Evolutionary conservation across 2,888 invertebrate species (phyloP).

Genomic region (Parapristionchus giblindavisi): DNA sequence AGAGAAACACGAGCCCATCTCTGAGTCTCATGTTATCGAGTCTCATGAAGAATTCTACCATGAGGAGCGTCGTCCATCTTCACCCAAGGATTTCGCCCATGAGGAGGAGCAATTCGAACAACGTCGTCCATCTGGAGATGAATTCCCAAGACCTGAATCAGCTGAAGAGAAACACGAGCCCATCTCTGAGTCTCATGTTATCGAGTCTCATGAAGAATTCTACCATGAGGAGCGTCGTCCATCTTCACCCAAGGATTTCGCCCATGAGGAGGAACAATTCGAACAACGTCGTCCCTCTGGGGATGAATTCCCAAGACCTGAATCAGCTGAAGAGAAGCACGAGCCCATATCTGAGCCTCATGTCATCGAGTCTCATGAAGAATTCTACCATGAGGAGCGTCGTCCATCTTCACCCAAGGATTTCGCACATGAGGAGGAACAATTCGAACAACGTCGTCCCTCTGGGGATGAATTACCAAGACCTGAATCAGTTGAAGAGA

Average conservation of each 20-base stretch:
- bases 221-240: not conserved
- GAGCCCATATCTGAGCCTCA: too few relatives aligned
- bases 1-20: constrained; percentile 27
- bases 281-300: not conserved
- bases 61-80: too few relatives aligned
- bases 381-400: not conserved
- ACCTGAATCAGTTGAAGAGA: too few relatives aligned
- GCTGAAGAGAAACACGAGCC: not conserved
- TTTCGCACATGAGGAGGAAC: not conserved
- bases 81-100: too few relatives aligned
- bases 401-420: constrained; percentile 6
- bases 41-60: constrained; percentile 35
- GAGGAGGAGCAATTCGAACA: too few relatives aligned
- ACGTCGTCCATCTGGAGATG: not conserved
- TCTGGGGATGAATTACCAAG: too few relatives aligned
- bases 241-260: not conserved
- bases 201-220: not conserved
- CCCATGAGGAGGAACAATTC: not conserved
- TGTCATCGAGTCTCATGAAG: constrained; percentile 5
- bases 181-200: constrained; percentile 19
- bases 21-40: constrained; percentile 36
- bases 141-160: not conserved
- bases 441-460: constrained; percentile 14
- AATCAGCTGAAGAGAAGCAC: constrained; percentile 5
- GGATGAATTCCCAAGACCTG: not conserved